Evolutionary conservation across 1,140 invertebrate genomes (phyloP), one percentile per base, ranked within the genome.

Genomic region (Brachionus rubens): DNA sequence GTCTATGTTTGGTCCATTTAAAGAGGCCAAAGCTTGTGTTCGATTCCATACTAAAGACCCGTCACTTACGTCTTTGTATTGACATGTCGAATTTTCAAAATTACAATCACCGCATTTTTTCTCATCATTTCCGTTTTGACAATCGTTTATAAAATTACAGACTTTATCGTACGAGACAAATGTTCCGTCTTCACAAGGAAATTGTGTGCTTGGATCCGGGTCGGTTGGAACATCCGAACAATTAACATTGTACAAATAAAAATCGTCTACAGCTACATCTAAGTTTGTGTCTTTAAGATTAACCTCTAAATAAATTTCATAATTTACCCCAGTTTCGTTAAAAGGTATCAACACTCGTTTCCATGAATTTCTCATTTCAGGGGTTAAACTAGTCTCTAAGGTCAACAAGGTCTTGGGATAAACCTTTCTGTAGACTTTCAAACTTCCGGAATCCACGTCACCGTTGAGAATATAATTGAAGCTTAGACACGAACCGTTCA

Each of bases 61-160:
- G 16, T 7, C 2, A 21, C 62, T 50, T 14, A 75, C 28, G 0
- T 76, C 79, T 56, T 78, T 5, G 1, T 46, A 52, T 50, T 72
- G 75, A 43, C 28, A 78, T 0, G 62, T 68, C 4, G 62, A 75
- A 30, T 76, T 24, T 65, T 80, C 80, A 52, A 80, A 80, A 46
- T 77, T 76, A 36, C 79, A 80, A 28, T 77, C 72, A n/a, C 77
- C 79, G 59, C 80, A 80, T 4, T n/a, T 43, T 41, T 59, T 59
- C 77, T 80, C 80, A 62, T 80, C 80, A 19, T 10, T 19, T 47
- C 79, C 78, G 19, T 76, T 56, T 1, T 47, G 62, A 56, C 80
- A 80, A 41, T 80, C 79, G 5, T 12, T 16, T 47, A 77, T 78
- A 36, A 80, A 80, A 48, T 80, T 76, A 47, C 80, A 80, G 14